A percentile compares a stretch with the other conserved stretches of the same genome.
These are phyloP conservation scores for Meles meles DNA, from an alignment of 2,113 vertebrate genomes.

Conservation along the genomic window DNA sequence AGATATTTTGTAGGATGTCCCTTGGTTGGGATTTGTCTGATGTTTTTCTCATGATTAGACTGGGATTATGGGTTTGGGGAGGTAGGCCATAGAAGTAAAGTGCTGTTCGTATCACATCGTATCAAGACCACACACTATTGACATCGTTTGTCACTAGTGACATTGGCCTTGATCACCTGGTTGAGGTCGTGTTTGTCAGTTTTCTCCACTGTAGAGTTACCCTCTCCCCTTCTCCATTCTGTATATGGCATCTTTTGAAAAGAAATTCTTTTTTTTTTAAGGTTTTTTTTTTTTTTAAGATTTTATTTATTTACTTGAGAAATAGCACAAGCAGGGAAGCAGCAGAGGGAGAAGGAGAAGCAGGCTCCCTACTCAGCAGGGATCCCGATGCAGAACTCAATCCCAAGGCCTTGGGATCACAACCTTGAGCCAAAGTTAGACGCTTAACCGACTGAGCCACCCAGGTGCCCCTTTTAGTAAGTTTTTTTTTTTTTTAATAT, in stretches of 20 bases:
- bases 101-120: not conserved
- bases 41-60: conserved; percentile 4
- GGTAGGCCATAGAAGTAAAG: not conserved
- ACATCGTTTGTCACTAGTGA: not conserved
- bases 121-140: not conserved
- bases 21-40: not conserved
- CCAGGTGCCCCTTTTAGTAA: no score
- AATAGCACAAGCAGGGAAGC: not conserved
- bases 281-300: not conserved
- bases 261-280: not conserved
- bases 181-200: not conserved
- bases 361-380: not conserved
- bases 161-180: not conserved
- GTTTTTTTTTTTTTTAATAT: not conserved
- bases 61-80: not conserved
- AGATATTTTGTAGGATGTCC: not conserved
- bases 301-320: not conserved
- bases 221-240: not conserved
- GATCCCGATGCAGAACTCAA: no score
- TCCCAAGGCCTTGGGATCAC: no score
- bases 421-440: not conserved
- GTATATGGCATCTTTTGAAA: not conserved
- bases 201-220: not conserved
- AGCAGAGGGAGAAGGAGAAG: not conserved
- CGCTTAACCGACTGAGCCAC: not conserved